A percentile compares a stretch with the other conserved stretches of the same genome.
These are phyloP conservation scores for Brachymystax lenok DNA, from an alignment of 2,797 vertebrate genomes.

Conservation along the genomic window DNA sequence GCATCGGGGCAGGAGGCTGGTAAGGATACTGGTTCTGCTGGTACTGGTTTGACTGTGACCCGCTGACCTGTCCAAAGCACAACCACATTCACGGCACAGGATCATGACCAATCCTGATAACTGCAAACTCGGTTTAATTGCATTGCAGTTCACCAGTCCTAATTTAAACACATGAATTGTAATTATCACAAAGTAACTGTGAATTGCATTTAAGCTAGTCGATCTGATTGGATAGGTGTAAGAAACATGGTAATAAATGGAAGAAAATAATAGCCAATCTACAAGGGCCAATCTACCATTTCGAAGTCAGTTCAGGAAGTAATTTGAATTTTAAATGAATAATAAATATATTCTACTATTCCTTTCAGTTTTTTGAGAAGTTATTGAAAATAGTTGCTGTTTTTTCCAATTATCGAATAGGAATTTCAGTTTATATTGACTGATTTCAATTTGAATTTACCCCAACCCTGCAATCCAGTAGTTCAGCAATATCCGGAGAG, in stretches of 20 bases:
- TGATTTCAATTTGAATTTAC: too few relatives aligned
- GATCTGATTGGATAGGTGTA: too few relatives aligned
- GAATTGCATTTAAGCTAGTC: too few relatives aligned
- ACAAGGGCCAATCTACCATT: too few relatives aligned
- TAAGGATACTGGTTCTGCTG: too few relatives aligned
- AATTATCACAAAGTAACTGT: background rate
- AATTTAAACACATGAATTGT: background rate
- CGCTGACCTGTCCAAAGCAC: background rate
- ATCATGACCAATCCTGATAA: background rate
- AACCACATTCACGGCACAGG: background rate
- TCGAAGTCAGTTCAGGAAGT: background rate
- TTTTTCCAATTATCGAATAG: background rate
- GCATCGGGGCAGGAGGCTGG: constrained; percentile 38
- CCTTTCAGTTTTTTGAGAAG: background rate
- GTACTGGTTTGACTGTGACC: background rate
- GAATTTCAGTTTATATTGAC: background rate
- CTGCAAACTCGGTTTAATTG: background rate
- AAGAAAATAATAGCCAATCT: background rate
- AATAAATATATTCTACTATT: background rate
- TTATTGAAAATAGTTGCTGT: background rate
- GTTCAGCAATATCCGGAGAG: too few relatives aligned
- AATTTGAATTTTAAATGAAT: background rate
- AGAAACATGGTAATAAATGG: too few relatives aligned
- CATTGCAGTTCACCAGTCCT: background rate
- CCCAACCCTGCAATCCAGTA: too few relatives aligned